phyloP scores from a whole-genome alignment of 1,140 invertebrate species.

The Cyphomyrmex costatus region DNA sequence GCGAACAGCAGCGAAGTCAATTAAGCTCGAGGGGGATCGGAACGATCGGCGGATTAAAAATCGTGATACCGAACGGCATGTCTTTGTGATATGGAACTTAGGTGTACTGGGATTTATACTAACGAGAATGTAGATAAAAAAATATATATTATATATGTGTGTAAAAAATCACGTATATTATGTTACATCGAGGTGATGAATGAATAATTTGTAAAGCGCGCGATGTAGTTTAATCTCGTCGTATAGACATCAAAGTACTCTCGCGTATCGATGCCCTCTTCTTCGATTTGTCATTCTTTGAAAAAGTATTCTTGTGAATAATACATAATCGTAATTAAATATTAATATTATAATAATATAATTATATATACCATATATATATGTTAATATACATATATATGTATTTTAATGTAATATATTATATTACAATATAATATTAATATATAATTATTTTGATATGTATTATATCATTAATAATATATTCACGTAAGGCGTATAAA shows the following conservation, averaged over 20 bases:
- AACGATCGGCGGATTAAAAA: slow-evolving; percentile 50
- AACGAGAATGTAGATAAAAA: slow-evolving; percentile 69
- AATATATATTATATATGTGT: slow-evolving; percentile 58
- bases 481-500: background rate
- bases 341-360: background rate
- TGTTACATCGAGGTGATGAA: slow-evolving; percentile 56
- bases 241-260: slow-evolving; percentile 12
- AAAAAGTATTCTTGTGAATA: background rate
- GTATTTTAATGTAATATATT: background rate
- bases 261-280: slow-evolving; percentile 1
- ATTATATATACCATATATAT: background rate
- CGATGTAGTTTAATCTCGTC: slow-evolving; percentile 58
- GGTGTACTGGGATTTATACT: slow-evolving; percentile 75
- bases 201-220: slow-evolving; percentile 56
- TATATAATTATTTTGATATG: slow-evolving; percentile 12
- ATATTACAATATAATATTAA: slow-evolving; percentile 14
- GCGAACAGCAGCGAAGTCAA: slow-evolving; percentile 33
- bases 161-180: slow-evolving; percentile 49
- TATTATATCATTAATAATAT: background rate
- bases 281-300: no score
- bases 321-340: slow-evolving; percentile 12
- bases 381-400: background rate
- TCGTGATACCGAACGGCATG: slow-evolving; percentile 81
- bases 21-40: slow-evolving; percentile 37
- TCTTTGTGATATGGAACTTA: slow-evolving; percentile 83